Conservation (phyloP, 2,888 invertebrate genomes). For the Pediacus dermestoides region DNA sequence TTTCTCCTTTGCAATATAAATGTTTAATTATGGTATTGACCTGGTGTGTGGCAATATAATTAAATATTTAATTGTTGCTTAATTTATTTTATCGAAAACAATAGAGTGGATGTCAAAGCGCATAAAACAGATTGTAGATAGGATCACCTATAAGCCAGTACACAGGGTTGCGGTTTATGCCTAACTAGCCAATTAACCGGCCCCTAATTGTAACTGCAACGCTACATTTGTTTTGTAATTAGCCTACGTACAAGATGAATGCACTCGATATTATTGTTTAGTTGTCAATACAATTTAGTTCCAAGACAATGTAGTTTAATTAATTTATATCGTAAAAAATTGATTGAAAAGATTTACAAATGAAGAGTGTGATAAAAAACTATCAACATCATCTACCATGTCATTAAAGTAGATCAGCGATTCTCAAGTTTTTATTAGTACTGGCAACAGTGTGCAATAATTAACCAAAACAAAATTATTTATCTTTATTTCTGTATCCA, state of each 20-base stretch:
- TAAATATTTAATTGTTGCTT: slow-evolving; percentile 13
- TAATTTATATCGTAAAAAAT: no score
- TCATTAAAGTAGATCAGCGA: no score
- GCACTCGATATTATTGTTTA: slow-evolving; percentile 27
- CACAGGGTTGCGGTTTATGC: slow-evolving; percentile 37
- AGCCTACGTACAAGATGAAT: slow-evolving; percentile 32
- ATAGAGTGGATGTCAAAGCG: slow-evolving; percentile 21
- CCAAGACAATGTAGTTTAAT: no score
- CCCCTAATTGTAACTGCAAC: slow-evolving; percentile 38
- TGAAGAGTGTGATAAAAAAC: no score
- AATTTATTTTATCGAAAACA: slow-evolving; percentile 11
- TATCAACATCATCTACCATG: no score
- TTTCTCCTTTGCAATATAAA: no score
- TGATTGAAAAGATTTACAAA: no score
- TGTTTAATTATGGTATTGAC: no score
- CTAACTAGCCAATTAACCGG: slow-evolving; percentile 41
- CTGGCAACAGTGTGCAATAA: no score
- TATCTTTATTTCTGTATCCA: no score
- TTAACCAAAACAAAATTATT: no score
- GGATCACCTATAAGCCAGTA: slow-evolving; percentile 25
- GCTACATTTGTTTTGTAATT: slow-evolving; percentile 42
- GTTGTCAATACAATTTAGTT: slow-evolving; percentile 18
- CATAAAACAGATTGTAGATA: slow-evolving; percentile 23
- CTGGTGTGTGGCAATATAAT: slow-evolving; percentile 8
- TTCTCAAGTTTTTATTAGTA: no score